Evolutionary conservation across 2,888 invertebrate genomes (phyloP).

Genomic region (Dinocampus coccinellae): DNA sequence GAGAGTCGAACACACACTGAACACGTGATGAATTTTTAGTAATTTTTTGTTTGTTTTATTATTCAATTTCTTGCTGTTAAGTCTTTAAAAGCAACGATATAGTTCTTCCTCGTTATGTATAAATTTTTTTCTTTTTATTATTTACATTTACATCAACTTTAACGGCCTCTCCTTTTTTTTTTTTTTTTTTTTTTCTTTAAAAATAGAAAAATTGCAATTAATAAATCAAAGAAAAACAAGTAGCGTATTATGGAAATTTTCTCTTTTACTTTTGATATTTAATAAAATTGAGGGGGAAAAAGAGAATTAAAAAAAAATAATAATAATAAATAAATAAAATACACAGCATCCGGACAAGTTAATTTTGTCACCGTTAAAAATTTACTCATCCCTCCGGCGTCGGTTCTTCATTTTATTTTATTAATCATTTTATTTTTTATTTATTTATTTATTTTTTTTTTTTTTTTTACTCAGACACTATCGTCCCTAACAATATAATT

Average conservation of each 20-base stretch:
- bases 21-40: neutral
- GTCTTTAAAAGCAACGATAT: constrained; percentile 39
- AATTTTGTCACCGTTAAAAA: constrained; percentile 55
- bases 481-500: constrained; percentile 55
- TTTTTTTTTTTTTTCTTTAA: neutral
- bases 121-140: neutral
- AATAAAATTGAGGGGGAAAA: neutral
- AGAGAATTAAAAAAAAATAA: constrained; percentile 14
- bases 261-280: neutral
- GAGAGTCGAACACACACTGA: constrained; percentile 14
- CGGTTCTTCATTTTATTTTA: constrained; percentile 66
- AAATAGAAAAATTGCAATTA: neutral
- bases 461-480: constrained; percentile 43
- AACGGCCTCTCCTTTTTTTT: neutral
- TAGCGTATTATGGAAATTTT: neutral
- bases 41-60: neutral
- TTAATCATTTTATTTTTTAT: too few relatives aligned
- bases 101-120: constrained; percentile 49
- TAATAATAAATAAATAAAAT: constrained; percentile 30
- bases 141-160: neutral
- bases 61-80: constrained; percentile 4
- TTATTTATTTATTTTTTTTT: too few relatives aligned
- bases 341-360: constrained; percentile 58
- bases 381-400: constrained; percentile 53
- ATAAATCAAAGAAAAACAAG: neutral